These are phyloP conservation scores for Drosophila monieri DNA, from an alignment of 2,888 invertebrate genomes.

Conservation along the genomic window DNA sequence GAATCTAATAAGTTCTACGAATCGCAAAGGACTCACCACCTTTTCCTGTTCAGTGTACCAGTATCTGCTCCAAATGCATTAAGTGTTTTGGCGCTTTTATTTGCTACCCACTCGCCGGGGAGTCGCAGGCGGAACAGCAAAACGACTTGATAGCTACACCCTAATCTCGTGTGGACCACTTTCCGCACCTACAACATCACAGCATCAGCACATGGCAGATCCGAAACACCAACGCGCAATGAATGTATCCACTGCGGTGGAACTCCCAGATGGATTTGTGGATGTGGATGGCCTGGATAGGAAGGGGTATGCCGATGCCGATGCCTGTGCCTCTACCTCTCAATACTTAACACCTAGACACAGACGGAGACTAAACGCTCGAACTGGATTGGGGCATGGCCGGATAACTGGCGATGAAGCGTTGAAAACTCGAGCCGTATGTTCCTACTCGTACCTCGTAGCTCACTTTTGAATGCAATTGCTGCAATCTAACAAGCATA, in stretches of 20 bases:
- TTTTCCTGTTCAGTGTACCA: conserved; percentile 12
- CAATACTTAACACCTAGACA: conserved; percentile 70
- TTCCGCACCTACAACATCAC: conserved; percentile 72
- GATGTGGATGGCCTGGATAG: conserved; percentile 14
- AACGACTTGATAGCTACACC: conserved; percentile 64
- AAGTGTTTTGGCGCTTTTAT: conserved; percentile 72
- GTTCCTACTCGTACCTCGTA: conserved; percentile 1
- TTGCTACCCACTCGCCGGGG: conserved; percentile 66
- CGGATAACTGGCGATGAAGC: conserved; percentile 48
- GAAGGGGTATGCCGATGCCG: conserved; percentile 28
- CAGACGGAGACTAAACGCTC: conserved; percentile 38
- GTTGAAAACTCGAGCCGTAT: conserved; percentile 29
- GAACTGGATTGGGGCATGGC: conserved; percentile 47
- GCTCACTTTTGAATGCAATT: conserved; percentile 42
- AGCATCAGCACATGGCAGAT: conserved; percentile 27
- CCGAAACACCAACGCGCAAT: conserved; percentile 63
- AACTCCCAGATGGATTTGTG: conserved; percentile 60
- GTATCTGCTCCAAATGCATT: conserved; percentile 74
- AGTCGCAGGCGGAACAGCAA: conserved; percentile 34
- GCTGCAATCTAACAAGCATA: conserved; percentile 67
- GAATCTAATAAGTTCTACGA: too few relatives aligned
- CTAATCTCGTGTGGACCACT: conserved; percentile 72
- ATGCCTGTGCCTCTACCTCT: conserved; percentile 28
- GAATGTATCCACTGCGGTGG: conserved; percentile 44
- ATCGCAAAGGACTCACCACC: background rate